Base-by-base conservation (phyloP, 2,888 invertebrate genomes). In the Pemphredon lugubris region DNA sequence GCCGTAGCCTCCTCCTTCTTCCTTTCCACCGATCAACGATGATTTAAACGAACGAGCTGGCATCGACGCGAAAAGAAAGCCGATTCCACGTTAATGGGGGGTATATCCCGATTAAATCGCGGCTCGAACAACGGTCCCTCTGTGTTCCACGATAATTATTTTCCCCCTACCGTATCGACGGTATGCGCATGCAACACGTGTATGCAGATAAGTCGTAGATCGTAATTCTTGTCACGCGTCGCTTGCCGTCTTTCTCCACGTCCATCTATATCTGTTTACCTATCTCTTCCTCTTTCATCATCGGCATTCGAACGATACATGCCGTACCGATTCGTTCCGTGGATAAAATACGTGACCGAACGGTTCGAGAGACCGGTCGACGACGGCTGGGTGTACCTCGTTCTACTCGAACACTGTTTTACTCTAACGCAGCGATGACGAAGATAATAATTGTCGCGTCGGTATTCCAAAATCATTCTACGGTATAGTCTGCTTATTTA, bases 271-370 rank as follows among this genome's bases (percentile, higher is more conserved):
- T 75, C 61, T 59, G 48, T 75, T 79, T 54, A 53, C 59, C 69
- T 63, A 78, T 81, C 77, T 78, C 64, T 67, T 73, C 64, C 55
- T 65, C 77, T 77, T 80, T 78, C 78, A 54, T 80, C 78, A 68
- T 77, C 59, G 73, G 64, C 59, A 73, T 77, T 73, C 59, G 70
- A 69, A 70, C 69, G 66, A 63, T 73, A 74, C 59, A 21, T 42
- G 50, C 44, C 30, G 32, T 9, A 47, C 21, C 64, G 66, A 67
- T 73, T 59, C 68, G 73, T 76, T 79, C 63, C 66, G 60, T 30
- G 16, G 37, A 53, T 42, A 53, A 39, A 21, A 55, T 75, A 79
- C 64, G 75, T 75, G 64, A 78, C 60, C 57, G 60, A 65, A 40
- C 54, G 32, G 30, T 39, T 23, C 34, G 26, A 26, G 2, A 13